phyloP scores from a whole-genome alignment of 2,797 vertebrate species.

The Simalia tracyae region DNA sequence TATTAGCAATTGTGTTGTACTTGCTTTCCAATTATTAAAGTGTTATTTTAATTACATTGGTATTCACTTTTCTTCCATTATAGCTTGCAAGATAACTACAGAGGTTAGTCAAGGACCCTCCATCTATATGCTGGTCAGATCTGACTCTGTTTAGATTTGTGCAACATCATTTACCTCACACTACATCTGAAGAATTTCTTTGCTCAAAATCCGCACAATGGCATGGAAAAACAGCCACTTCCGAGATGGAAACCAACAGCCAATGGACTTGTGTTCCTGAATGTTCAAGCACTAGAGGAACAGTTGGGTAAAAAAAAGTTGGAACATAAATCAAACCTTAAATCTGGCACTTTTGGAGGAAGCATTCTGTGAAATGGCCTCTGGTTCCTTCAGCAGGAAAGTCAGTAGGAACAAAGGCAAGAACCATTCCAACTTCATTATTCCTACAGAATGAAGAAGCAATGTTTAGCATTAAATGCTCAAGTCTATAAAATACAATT shows the following conservation, averaged over 20 bases:
- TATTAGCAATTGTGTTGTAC: not conserved
- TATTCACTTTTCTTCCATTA: not conserved
- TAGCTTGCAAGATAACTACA: not conserved
- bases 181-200: not conserved
- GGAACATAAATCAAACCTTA: no score
- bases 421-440: not conserved
- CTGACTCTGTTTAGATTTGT: not conserved
- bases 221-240: not conserved
- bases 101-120: not conserved
- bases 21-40: not conserved
- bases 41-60: not conserved
- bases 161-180: not conserved
- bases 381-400: not conserved
- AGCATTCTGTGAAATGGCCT: not conserved
- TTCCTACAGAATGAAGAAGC: not conserved
- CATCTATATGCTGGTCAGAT: not conserved
- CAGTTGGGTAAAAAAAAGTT: not conserved
- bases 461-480: not conserved
- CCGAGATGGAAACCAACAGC: not conserved
- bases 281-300: not conserved
- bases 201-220: not conserved
- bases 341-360: not conserved
- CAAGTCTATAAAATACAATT: not conserved
- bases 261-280: not conserved
- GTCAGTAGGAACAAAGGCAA: not conserved